Percentiles rank a stretch among this genome's conserved stretches.
Evolutionary conservation across 1,140 invertebrate species (phyloP).

Genomic region (Drosophila pseudoananassae): DNA sequence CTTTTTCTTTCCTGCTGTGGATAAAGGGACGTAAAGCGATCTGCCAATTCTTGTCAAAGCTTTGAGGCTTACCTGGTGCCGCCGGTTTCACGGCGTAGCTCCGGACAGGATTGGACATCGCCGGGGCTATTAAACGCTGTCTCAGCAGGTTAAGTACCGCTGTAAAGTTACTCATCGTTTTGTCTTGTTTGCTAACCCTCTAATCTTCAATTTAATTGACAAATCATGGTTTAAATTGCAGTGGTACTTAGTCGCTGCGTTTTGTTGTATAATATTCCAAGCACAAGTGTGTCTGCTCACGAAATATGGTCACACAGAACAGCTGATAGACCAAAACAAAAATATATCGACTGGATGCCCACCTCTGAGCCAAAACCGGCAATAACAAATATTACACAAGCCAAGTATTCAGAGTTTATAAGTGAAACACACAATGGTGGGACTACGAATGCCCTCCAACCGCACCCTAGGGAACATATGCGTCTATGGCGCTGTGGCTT

Average conservation of each 20-base stretch:
- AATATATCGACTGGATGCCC: constrained; percentile 6
- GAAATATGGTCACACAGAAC: constrained; percentile 1
- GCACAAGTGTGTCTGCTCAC: neutral
- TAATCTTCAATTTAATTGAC: constrained; percentile 10
- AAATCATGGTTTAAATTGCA: constrained; percentile 41
- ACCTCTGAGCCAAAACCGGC: constrained; percentile 45
- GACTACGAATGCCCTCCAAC: constrained; percentile 76
- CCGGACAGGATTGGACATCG: constrained; percentile 35
- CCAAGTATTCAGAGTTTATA: neutral
- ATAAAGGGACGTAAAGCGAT: neutral
- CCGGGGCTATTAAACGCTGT: constrained; percentile 44
- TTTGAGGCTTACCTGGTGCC: constrained; percentile 41
- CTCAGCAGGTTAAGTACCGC: constrained; percentile 40
- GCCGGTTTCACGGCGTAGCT: constrained; percentile 68
- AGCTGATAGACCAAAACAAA: constrained; percentile 34
- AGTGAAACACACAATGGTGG: constrained; percentile 43
- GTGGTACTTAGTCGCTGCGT: neutral
- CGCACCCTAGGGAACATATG: constrained; percentile 85
- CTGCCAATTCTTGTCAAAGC: neutral
- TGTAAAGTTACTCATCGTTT: constrained; percentile 50
- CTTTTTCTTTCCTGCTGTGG: constrained; percentile 83
- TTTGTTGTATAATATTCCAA: constrained; percentile 35
- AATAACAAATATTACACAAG: constrained; percentile 57
- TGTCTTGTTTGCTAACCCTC: neutral
- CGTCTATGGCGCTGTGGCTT: constrained; percentile 84